Percentiles rank a stretch among this genome's conserved stretches.
Conservation (phyloP, 2,797 vertebrate genomes). For the Pseudochaenichthys georgianus region DNA sequence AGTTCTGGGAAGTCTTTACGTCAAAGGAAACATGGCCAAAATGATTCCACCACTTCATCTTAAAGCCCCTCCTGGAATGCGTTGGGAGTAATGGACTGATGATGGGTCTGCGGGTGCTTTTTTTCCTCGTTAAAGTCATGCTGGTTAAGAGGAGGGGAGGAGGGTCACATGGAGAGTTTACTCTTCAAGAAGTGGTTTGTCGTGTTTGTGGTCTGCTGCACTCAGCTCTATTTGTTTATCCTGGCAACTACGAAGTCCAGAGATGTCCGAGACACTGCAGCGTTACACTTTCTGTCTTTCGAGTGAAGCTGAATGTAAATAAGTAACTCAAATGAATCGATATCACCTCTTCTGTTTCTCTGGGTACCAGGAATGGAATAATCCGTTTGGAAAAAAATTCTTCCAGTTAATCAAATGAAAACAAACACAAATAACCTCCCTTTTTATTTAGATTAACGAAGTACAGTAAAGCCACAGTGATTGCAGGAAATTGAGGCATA, state of each 20-base stretch:
- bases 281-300: conserved; percentile 9
- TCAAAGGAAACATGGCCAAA: conserved; percentile 7
- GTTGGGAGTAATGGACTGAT: conserved; percentile 32
- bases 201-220: conserved; percentile 67
- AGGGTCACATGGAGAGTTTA: conserved; percentile 21
- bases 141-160: conserved; percentile 23
- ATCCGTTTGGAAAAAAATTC: conserved; percentile 64
- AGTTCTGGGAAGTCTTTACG: not conserved
- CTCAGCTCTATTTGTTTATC: conserved; percentile 70
- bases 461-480: conserved; percentile 74
- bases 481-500: conserved; percentile 68
- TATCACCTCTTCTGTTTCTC: conserved; percentile 18
- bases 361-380: conserved; percentile 44
- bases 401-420: conserved; percentile 72
- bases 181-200: conserved; percentile 60
- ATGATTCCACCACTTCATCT: conserved; percentile 23
- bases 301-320: not conserved
- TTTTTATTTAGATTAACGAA: conserved; percentile 75
- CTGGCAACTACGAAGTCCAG: conserved; percentile 34
- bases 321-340: conserved; percentile 24
- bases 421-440: conserved; percentile 71
- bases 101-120: conserved; percentile 43
- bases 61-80: conserved; percentile 31
- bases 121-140: conserved; percentile 44
- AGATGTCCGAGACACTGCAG: conserved; percentile 34